Conservation (phyloP, 2,113 vertebrate genomes). For the Pterocles burchelli region DNA sequence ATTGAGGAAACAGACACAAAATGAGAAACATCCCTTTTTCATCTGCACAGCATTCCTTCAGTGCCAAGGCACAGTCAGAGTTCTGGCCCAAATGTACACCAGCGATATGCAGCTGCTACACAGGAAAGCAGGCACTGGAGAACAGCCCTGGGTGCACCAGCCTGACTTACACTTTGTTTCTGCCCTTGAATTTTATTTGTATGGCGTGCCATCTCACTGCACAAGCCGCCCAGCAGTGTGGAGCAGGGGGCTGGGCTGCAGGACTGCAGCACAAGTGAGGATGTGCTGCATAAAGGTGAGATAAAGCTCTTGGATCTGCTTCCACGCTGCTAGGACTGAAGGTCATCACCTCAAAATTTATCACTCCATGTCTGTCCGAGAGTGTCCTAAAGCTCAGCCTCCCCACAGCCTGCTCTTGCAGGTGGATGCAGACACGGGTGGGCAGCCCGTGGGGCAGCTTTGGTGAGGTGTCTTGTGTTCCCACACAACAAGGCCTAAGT, state of each 20-base stretch:
- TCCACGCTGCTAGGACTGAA: fast-evolving
- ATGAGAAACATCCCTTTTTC: neutral
- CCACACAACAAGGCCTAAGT: neutral
- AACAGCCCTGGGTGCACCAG: neutral
- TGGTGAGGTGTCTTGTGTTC: neutral
- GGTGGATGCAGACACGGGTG: neutral
- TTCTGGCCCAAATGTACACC: neutral
- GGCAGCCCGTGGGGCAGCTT: neutral
- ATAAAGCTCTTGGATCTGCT: neutral
- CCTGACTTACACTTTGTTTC: neutral
- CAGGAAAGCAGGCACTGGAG: neutral
- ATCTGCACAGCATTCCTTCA: neutral
- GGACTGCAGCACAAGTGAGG: neutral
- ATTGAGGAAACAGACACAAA: neutral
- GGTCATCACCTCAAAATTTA: neutral
- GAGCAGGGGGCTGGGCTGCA: neutral
- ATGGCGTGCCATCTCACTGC: neutral
- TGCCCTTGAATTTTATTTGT: neutral
- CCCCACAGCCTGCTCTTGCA: no score
- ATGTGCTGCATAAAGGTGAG: neutral
- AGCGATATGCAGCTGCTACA: neutral
- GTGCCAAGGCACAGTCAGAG: neutral
- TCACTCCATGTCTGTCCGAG: fast-evolving
- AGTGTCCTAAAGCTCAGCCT: neutral
- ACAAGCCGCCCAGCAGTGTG: neutral